Evolutionary conservation across 2,113 vertebrate genomes (phyloP).

Genomic region (Neolamprologus variostigma): DNA sequence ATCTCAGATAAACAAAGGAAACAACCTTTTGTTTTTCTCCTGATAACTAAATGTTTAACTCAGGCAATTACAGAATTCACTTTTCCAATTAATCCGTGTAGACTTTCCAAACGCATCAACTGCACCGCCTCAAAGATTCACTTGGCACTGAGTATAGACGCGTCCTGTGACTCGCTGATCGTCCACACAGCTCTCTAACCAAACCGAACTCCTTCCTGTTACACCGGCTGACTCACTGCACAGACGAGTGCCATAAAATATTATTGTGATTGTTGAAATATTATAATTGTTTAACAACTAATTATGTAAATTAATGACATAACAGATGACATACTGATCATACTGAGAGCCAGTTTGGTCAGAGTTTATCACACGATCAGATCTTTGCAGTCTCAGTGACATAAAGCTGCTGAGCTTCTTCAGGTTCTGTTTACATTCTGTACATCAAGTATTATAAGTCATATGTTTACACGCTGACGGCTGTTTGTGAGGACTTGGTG

Average conservation of each 20-base stretch:
- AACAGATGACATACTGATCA: neutral
- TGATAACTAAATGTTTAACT: neutral
- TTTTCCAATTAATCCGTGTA: neutral
- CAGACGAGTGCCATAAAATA: neutral
- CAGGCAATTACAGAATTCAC: neutral
- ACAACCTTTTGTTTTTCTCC: neutral
- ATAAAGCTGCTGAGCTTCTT: neutral
- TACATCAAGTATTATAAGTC: neutral
- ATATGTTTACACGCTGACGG: neutral
- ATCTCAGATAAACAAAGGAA: neutral
- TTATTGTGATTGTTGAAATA: neutral
- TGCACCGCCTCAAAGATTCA: neutral
- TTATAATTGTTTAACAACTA: accelerated
- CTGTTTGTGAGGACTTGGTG: neutral
- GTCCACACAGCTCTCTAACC: neutral
- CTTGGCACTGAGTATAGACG: neutral
- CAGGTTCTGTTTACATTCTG: accelerated
- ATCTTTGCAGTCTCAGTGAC: neutral
- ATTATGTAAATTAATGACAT: neutral
- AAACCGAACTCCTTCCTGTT: neutral
- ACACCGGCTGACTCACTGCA: neutral
- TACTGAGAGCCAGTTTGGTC: neutral
- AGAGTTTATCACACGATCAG: neutral
- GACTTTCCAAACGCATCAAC: neutral
- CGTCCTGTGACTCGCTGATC: neutral